A percentile compares a stretch with the other conserved stretches of the same genome.
Evolutionary conservation across 2,113 vertebrate species (phyloP).

Genomic region (Zosterops borbonicus): DNA sequence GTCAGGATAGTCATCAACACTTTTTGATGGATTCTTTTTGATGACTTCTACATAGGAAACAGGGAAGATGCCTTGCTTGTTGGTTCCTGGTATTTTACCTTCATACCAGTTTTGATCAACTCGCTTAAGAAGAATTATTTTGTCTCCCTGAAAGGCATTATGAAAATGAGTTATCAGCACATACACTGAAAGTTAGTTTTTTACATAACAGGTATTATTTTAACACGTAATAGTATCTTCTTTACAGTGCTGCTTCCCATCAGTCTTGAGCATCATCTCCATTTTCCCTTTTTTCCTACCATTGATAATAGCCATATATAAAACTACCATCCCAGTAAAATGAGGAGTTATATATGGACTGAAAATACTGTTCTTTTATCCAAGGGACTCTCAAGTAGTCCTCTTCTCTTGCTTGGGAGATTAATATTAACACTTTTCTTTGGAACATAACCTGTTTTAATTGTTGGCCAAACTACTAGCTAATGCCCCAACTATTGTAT

Average conservation of each 20-base stretch:
- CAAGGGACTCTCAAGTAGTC: not conserved
- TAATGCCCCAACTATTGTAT: not conserved
- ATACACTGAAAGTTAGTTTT: not conserved
- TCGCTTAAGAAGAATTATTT: conserved; percentile 88
- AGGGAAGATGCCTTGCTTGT: conserved; percentile 97
- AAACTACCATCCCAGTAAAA: not conserved
- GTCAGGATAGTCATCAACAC: conserved; percentile 80
- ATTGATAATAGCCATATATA: not conserved
- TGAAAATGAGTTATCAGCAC: conserved; percentile 26
- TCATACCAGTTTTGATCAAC: conserved; percentile 99
- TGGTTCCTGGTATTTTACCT: conserved; percentile 91
- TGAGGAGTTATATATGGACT: not conserved
- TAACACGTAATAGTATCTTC: not conserved
- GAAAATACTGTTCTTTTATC: not conserved
- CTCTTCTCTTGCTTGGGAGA: not conserved
- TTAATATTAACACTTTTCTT: not conserved
- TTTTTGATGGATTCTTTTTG: conserved; percentile 84
- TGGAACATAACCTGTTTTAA: not conserved
- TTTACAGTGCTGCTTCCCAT: not conserved
- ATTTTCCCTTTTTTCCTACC: not conserved
- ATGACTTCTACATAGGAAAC: conserved; percentile 93
- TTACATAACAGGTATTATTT: not conserved
- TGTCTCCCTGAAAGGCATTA: conserved; percentile 85
- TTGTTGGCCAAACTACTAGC: not conserved
- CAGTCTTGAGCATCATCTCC: not conserved